Conservation (phyloP, 1,140 invertebrate genomes). For the Mylabris phalerata region DNA sequence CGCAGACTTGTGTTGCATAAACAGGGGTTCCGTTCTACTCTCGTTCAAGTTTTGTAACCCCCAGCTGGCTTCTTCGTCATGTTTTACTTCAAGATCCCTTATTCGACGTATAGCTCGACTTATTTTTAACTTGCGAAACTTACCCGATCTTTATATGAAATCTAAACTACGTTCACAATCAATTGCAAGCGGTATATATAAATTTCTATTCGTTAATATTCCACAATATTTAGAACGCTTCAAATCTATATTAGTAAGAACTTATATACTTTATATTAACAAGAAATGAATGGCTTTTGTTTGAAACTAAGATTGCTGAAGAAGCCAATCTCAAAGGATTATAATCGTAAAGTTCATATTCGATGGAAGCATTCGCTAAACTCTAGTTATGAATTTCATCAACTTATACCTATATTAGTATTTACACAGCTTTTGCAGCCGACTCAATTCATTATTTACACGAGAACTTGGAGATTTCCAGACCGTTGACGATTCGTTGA, state of each 20-base stretch:
- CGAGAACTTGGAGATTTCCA: slow-evolving; percentile 29
- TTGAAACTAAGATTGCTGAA: slow-evolving; percentile 26
- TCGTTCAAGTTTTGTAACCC: slow-evolving; percentile 24
- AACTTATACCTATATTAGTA: slow-evolving; percentile 30
- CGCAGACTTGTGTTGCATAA: slow-evolving; percentile 31
- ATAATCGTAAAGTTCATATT: slow-evolving; percentile 26
- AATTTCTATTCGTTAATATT: background rate
- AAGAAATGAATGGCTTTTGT: slow-evolving; percentile 29
- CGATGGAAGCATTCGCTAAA: slow-evolving; percentile 12
- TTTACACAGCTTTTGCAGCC: slow-evolving; percentile 22
- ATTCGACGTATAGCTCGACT: slow-evolving; percentile 21
- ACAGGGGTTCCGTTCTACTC: slow-evolving; percentile 19
- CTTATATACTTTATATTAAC: slow-evolving; percentile 21
- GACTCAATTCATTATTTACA: slow-evolving; percentile 26
- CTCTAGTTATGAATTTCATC: slow-evolving; percentile 33
- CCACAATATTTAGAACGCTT: background rate
- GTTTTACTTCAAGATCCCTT: slow-evolving; percentile 25
- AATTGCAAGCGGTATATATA: slow-evolving; percentile 2
- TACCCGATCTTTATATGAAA: slow-evolving; percentile 27
- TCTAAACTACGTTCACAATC: slow-evolving; percentile 6
- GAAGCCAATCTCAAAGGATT: slow-evolving; percentile 23
- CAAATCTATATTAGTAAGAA: background rate
- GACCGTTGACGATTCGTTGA: slow-evolving; percentile 23
- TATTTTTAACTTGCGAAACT: slow-evolving; percentile 32
- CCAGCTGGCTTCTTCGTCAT: slow-evolving; percentile 29